Evolutionary conservation across 2,113 vertebrate genomes (phyloP), one percentile per base, ranked within the genome.

Genomic region (Cebus imitator): DNA sequence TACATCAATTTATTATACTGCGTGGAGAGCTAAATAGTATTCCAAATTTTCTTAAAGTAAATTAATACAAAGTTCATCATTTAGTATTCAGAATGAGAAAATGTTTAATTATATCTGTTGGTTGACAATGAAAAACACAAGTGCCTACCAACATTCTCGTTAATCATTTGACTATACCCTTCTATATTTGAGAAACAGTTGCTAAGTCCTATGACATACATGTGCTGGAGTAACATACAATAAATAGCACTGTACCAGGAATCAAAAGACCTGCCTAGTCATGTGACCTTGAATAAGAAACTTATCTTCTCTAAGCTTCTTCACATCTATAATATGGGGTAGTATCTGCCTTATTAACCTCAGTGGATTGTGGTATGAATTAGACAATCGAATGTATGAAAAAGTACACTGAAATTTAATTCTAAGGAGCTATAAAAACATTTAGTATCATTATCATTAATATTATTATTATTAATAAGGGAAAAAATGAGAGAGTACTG

Each of bases 401-500:
- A 94, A 97, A 94, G 30, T 68, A 96, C 48, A 96, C 30, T 21
- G 18, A 94, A 95, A 94, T 64, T 92, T 78, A 92, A 97, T 50
- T 95, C 80, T 95, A 91, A 94, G 70, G 58, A 88, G 72, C n/a
- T 50, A 90, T 48, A 96, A 89, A 97, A 97, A 96, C 93, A 97
- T 95, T 97, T 95, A 97, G 83, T 98, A 96, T 92, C 37, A 75
- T 96, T 93, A 96, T 94, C 84, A 97, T 93, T 95, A 96, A 35
- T 89, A 90, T 45, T 72, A 97, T 83, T 89, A 92, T 91, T 90
- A 96, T 96, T 86, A 98, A 66, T 68, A 96, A 82, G 88, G 95
- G 94, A 97, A 97, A 82, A 97, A 82, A 97, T 81, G 97, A 96
- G 94, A 96, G 96, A 97, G 95, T 94, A 94, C 96, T 96, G 93